phyloP scores from a whole-genome alignment of 2,113 vertebrate species.

The Triplophysa rosa region DNA sequence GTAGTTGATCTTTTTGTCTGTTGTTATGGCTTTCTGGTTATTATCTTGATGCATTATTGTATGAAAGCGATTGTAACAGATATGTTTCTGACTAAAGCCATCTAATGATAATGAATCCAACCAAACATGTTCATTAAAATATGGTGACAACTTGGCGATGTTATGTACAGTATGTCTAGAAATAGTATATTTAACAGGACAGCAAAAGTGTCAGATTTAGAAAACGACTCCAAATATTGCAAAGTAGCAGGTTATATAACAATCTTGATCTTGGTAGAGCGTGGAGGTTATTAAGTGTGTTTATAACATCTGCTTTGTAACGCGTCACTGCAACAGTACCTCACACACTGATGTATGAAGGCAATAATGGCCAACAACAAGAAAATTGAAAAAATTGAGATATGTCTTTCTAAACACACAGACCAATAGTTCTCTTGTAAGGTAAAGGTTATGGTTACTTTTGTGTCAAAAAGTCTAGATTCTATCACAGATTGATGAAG shows the following conservation, averaged over 20 bases:
- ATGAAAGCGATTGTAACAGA: neutral
- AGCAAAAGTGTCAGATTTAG: neutral
- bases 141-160: no score
- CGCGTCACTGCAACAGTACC: neutral
- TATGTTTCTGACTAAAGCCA: no score
- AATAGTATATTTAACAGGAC: neutral
- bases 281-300: constrained; percentile 20
- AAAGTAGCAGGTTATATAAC: neutral
- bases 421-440: no score
- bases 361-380: neutral
- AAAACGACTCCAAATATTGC: no score
- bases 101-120: no score
- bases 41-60: neutral
- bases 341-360: constrained; percentile 3
- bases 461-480: no score
- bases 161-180: neutral
- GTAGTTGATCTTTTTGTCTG: constrained; percentile 22
- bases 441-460: no score
- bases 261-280: neutral
- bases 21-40: constrained; percentile 10
- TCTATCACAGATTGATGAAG: neutral
- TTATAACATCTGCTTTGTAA: constrained; percentile 15
- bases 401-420: no score
- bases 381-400: no score
- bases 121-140: no score